Evolutionary conservation across 2,113 vertebrate species (phyloP).

Genomic region (Crotalus helleri): DNA sequence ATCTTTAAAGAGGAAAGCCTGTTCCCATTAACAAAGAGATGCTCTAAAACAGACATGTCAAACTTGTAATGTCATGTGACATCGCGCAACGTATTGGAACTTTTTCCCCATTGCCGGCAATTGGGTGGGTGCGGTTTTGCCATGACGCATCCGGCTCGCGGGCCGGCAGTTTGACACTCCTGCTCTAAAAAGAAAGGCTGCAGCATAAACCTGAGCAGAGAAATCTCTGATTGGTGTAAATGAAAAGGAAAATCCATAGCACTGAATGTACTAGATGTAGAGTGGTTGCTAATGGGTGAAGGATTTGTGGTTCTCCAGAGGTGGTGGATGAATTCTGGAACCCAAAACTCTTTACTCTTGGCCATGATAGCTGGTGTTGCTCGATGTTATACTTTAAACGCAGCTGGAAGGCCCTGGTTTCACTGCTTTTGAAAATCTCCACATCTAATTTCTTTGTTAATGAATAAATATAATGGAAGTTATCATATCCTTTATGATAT

Average conservation of each 20-base stretch:
- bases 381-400: background rate
- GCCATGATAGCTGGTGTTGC: background rate
- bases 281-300: background rate
- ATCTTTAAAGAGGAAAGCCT: background rate
- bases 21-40: background rate
- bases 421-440: background rate
- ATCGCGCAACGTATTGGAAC: no score
- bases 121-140: no score
- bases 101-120: no score
- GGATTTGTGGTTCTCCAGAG: background rate
- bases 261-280: background rate
- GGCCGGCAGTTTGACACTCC: no score
- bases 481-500: background rate
- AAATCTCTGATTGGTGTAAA: background rate
- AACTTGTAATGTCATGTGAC: no score
- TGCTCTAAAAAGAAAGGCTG: no score
- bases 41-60: no score
- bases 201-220: background rate
- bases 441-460: background rate
- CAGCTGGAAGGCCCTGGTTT: background rate
- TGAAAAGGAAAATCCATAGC: background rate
- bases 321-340: background rate
- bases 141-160: no score
- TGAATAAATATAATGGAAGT: background rate
- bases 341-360: background rate